phyloP scores from a whole-genome alignment of 2,113 vertebrate genomes.

The Leptocoma aspasia region DNA sequence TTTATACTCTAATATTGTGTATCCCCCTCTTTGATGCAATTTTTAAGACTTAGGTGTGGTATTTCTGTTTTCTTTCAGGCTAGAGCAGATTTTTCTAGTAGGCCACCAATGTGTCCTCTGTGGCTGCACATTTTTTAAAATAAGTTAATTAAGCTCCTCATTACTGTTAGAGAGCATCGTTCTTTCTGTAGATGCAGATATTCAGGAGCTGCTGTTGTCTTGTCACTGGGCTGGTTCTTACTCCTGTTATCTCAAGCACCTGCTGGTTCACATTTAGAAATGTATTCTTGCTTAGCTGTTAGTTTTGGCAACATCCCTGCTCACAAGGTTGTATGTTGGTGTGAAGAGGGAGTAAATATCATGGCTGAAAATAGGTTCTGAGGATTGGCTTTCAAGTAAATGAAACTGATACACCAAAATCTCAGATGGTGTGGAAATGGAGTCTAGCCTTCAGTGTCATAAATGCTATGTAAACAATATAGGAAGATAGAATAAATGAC shows the following conservation, averaged over 20 bases:
- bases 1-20: neutral
- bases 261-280: neutral
- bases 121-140: neutral
- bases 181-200: neutral
- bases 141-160: neutral
- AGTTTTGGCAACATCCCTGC: neutral
- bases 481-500: neutral
- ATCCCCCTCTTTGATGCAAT: neutral
- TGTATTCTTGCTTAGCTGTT: neutral
- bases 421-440: neutral
- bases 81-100: neutral
- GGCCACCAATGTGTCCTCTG: neutral
- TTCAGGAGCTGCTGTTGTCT: neutral
- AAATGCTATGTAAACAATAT: neutral
- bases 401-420: neutral
- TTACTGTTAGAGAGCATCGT: accelerated
- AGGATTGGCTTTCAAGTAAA: neutral
- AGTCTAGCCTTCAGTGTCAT: neutral
- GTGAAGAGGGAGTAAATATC: neutral
- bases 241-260: neutral
- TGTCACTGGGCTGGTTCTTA: neutral
- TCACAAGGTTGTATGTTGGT: neutral
- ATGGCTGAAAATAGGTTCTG: neutral
- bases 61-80: neutral
- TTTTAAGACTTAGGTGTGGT: neutral